A percentile compares a stretch with the other conserved stretches of the same genome.
Conservation (phyloP, 92 coral and sea anemone genomes). For the Siderastrea radians region DNA sequence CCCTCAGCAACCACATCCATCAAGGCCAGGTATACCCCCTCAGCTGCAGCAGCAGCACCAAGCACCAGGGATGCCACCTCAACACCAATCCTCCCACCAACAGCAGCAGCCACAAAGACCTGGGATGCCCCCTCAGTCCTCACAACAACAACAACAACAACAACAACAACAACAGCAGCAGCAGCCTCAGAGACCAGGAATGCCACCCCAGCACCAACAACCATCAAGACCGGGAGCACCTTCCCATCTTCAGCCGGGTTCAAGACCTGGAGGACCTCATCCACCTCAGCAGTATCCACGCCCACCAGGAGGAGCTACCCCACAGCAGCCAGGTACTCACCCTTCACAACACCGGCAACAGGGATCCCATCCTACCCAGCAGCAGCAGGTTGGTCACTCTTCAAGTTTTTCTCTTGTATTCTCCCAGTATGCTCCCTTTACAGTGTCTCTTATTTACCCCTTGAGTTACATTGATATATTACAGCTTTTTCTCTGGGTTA, state of each 20-base stretch:
- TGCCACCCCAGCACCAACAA: constrained; percentile 36
- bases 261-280: constrained; percentile 39
- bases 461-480: not conserved
- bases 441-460: not conserved
- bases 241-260: constrained; percentile 32
- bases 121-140: constrained; percentile 34
- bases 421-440: not conserved
- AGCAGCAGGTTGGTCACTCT: constrained; percentile 34
- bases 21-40: constrained; percentile 43
- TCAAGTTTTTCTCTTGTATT: not conserved
- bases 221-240: constrained; percentile 33
- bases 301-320: constrained; percentile 10
- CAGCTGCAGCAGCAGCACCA: constrained; percentile 34
- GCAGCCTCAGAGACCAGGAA: constrained; percentile 46
- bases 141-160: constrained; percentile 3
- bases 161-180: constrained; percentile 18
- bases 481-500: not conserved
- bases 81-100: constrained; percentile 2
- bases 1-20: constrained; percentile 41
- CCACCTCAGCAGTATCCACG: constrained; percentile 44
- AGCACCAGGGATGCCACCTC: constrained; percentile 41
- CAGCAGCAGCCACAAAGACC: constrained; percentile 53
- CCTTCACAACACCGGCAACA: constrained; percentile 48
- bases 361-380: constrained; percentile 32
- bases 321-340: constrained; percentile 16